These are phyloP conservation scores for Suncus etruscus DNA, from an alignment of 2,113 vertebrate species.

Conservation along the genomic window DNA sequence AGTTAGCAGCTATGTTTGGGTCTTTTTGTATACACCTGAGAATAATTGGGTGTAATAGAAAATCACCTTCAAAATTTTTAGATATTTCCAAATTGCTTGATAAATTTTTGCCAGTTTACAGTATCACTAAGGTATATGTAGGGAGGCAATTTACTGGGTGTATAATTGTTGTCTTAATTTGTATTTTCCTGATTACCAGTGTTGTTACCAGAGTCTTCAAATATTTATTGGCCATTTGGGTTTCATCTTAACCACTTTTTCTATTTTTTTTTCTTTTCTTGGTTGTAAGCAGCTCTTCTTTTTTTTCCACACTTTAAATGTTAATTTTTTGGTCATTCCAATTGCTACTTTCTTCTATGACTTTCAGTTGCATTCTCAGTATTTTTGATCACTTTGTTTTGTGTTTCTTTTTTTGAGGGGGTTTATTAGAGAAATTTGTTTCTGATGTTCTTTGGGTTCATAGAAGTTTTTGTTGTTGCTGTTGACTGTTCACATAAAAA, in stretches of 20 bases:
- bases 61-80: neutral
- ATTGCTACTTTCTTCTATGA: neutral
- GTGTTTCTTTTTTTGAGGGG: neutral
- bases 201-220: conserved; percentile 14
- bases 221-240: conserved; percentile 4
- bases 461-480: too few relatives aligned
- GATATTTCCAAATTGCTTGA: conserved; percentile 34
- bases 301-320: neutral
- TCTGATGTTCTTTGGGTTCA: neutral
- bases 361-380: neutral
- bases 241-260: conserved; percentile 20
- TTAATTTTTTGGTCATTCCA: conserved; percentile 7
- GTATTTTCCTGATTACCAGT: conserved; percentile 63
- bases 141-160: conserved; percentile 20
- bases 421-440: neutral
- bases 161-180: conserved; percentile 61
- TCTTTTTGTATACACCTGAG: neutral
- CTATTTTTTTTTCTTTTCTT: neutral
- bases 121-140: neutral
- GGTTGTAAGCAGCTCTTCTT: neutral
- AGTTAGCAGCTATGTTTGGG: neutral
- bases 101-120: conserved; percentile 20
- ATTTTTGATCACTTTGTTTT: neutral
- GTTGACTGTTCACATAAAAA: too few relatives aligned
- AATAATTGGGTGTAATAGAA: neutral